Conservation (phyloP, 2,888 invertebrate genomes). For the Allygus modestus region DNA sequence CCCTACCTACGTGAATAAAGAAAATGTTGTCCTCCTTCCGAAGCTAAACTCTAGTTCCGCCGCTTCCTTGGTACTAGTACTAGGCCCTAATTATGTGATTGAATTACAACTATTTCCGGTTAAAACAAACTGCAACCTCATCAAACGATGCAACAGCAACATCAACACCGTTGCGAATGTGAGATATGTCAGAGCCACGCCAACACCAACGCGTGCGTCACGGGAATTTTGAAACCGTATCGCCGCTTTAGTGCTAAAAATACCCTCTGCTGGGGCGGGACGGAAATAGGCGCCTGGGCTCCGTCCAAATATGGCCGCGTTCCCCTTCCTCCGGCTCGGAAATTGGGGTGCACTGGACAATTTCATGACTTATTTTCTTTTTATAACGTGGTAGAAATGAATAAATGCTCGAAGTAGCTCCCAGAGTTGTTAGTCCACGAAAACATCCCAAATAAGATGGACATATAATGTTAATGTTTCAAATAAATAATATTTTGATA, state of each 20-base stretch:
- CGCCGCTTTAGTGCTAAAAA: slow-evolving; percentile 35
- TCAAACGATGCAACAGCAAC: not conserved
- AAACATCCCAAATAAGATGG: not conserved
- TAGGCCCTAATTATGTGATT: too few relatives aligned
- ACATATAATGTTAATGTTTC: not conserved
- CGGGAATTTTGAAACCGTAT: slow-evolving; percentile 55
- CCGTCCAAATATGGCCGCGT: slow-evolving; percentile 48
- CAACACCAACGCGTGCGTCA: slow-evolving; percentile 29
- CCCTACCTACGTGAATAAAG: too few relatives aligned
- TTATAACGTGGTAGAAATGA: not conserved
- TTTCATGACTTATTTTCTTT: slow-evolving; percentile 24
- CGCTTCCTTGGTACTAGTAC: too few relatives aligned
- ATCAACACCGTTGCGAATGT: not conserved
- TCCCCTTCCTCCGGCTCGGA: slow-evolving; percentile 23
- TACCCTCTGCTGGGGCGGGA: slow-evolving; percentile 1
- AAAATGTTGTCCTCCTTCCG: too few relatives aligned
- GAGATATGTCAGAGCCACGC: not conserved
- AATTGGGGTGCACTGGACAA: slow-evolving; percentile 36
- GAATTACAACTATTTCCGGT: too few relatives aligned
- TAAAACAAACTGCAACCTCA: not conserved
- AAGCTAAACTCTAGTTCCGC: too few relatives aligned
- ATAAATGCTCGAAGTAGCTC: not conserved
- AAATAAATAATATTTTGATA: not conserved
- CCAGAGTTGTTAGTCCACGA: not conserved
- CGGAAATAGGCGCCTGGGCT: slow-evolving; percentile 51